Evolutionary conservation across 2,888 invertebrate genomes (phyloP).

Genomic region (Napeogenes sylphis): DNA sequence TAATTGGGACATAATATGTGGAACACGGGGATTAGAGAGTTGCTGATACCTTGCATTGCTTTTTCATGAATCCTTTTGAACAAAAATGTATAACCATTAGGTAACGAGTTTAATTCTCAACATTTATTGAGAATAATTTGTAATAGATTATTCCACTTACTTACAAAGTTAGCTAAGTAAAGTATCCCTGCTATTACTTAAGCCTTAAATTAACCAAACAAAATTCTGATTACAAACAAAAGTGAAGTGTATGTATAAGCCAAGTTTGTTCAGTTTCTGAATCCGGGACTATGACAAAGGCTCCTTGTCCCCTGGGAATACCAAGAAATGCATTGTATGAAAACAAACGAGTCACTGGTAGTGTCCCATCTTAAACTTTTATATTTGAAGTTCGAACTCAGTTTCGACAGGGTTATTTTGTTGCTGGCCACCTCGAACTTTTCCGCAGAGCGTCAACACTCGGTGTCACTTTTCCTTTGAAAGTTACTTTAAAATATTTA

Average conservation of each 20-base stretch:
- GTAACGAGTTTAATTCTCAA: conserved; percentile 17
- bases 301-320: conserved; percentile 33
- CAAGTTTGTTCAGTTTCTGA: conserved; percentile 32
- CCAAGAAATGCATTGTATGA: conserved; percentile 40
- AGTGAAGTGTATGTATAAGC: conserved; percentile 14
- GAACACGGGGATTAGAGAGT: conserved; percentile 50
- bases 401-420: conserved; percentile 69
- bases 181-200: neutral
- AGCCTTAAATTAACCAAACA: conserved; percentile 9
- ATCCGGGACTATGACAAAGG: conserved; percentile 39
- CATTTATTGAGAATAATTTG: no score
- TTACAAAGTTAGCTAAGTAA: no score
- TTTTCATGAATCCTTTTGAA: conserved; percentile 30
- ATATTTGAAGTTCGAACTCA: conserved; percentile 62
- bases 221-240: conserved; percentile 12
- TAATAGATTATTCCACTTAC: no score
- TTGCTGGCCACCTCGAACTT: conserved; percentile 60
- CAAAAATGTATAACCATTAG: conserved; percentile 26
- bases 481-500: conserved; percentile 77
- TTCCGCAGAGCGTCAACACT: conserved; percentile 61
- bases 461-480: conserved; percentile 67
- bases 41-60: conserved; percentile 29
- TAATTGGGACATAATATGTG: conserved; percentile 68
- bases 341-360: conserved; percentile 52
- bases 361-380: conserved; percentile 59